Evolutionary conservation across 2,888 invertebrate genomes (phyloP).

Genomic region (Nycteola revayana): DNA sequence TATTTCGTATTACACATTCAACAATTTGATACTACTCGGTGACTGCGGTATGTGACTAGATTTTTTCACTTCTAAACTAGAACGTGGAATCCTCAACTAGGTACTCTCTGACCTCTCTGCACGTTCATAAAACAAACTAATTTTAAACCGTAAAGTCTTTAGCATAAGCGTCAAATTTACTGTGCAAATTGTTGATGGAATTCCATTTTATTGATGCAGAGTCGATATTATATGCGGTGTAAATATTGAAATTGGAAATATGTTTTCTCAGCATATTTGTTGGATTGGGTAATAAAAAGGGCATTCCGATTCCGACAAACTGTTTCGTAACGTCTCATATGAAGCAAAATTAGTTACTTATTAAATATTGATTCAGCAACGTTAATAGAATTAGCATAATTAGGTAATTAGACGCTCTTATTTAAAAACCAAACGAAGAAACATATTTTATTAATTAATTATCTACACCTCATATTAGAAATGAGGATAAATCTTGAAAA

Average conservation of each 20-base stretch:
- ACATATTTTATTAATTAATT: no score
- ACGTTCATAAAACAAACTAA: constrained; percentile 2
- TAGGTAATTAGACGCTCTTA: no score
- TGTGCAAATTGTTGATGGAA: constrained; percentile 11
- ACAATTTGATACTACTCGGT: constrained; percentile 7
- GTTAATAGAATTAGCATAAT: no score
- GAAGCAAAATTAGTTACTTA: no score
- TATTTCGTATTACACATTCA: constrained; percentile 7
- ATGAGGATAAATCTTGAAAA: no score
- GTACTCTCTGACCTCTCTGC: background rate
- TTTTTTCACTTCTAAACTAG: constrained; percentile 13
- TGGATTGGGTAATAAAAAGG: no score
- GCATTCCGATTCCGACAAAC: no score
- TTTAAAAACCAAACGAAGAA: no score
- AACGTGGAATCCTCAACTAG: constrained; percentile 13
- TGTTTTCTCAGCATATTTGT: background rate
- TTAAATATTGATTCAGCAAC: no score
- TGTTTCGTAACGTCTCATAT: no score
- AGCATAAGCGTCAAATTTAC: constrained; percentile 3
- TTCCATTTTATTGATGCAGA: constrained; percentile 17
- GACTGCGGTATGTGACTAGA: constrained; percentile 11
- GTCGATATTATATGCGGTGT: constrained; percentile 3
- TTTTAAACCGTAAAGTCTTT: constrained; percentile 2
- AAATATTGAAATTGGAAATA: constrained; percentile 7
- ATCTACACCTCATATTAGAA: no score